These are phyloP conservation scores for Rhinogobio ventralis DNA, from an alignment of 2,797 vertebrate genomes.

Conservation along the genomic window DNA sequence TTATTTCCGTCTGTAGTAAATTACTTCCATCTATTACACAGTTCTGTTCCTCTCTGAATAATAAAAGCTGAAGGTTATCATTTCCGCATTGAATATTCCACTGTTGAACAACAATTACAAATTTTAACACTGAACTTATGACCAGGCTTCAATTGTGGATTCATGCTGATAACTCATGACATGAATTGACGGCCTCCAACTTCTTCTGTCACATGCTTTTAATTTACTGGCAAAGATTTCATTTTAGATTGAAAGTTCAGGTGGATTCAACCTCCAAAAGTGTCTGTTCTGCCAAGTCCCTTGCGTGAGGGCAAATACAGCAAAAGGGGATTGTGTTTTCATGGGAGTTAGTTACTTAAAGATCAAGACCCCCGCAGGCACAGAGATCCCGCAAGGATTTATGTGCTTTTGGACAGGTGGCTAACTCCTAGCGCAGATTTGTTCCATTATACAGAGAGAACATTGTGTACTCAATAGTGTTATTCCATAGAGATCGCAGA, in stretches of 20 bases:
- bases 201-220: conserved; percentile 33
- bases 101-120: conserved; percentile 46
- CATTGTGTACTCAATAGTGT: conserved; percentile 29
- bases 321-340: conserved; percentile 23
- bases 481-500: conserved; percentile 14
- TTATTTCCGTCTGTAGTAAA: neutral
- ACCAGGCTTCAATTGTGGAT: conserved; percentile 22
- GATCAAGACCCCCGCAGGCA: conserved; percentile 28
- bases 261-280: conserved; percentile 36
- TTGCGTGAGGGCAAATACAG: conserved; percentile 12
- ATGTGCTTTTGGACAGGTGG: conserved; percentile 47
- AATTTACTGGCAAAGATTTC: conserved; percentile 55
- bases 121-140: conserved; percentile 27
- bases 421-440: conserved; percentile 15
- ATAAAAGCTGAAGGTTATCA: conserved; percentile 16
- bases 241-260: conserved; percentile 56
- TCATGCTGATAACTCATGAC: conserved; percentile 24
- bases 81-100: neutral
- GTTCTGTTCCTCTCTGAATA: neutral
- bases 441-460: conserved; percentile 33
- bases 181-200: conserved; percentile 26
- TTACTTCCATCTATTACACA: neutral
- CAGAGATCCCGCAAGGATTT: conserved; percentile 36
- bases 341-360: conserved; percentile 51
- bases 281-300: conserved; percentile 2